Evolutionary conservation across 1,140 invertebrate genomes (phyloP).

Genomic region (Limonius californicus): DNA sequence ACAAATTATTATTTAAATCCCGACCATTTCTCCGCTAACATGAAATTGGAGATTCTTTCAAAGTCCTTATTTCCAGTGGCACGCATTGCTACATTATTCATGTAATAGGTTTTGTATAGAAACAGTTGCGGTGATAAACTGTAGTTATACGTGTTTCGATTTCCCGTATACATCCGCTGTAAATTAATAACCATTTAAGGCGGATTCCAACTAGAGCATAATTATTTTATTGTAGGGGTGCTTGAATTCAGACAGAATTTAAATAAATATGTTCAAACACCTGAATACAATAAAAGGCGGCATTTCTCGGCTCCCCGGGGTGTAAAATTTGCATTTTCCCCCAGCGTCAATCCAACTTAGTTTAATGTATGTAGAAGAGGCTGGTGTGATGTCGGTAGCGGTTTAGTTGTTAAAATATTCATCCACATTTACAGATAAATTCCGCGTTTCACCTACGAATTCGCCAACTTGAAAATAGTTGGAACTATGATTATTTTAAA

Average conservation of each 20-base stretch:
- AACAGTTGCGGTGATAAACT: background rate
- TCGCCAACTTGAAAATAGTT: background rate
- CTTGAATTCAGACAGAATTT: background rate
- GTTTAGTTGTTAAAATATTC: slow-evolving; percentile 9
- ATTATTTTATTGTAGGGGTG: background rate
- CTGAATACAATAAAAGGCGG: slow-evolving; percentile 11
- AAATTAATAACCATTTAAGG: background rate
- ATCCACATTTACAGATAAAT: slow-evolving; percentile 2
- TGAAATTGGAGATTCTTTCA: background rate
- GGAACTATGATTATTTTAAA: background rate
- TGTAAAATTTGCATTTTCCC: slow-evolving; percentile 14
- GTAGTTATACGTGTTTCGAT: background rate
- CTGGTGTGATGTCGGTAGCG: slow-evolving; percentile 5
- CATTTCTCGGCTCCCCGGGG: slow-evolving; percentile 4
- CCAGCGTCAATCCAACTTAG: slow-evolving; percentile 12
- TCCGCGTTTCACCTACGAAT: background rate
- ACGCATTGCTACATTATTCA: background rate
- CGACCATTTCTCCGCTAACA: background rate
- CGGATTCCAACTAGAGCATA: background rate
- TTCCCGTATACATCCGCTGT: background rate
- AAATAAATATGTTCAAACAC: slow-evolving; percentile 14
- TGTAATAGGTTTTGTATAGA: background rate
- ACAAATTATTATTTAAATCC: background rate
- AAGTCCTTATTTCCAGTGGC: background rate
- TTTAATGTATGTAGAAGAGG: slow-evolving; percentile 14